Conservation (phyloP, 2,797 vertebrate species). For the Catharus ustulatus region DNA sequence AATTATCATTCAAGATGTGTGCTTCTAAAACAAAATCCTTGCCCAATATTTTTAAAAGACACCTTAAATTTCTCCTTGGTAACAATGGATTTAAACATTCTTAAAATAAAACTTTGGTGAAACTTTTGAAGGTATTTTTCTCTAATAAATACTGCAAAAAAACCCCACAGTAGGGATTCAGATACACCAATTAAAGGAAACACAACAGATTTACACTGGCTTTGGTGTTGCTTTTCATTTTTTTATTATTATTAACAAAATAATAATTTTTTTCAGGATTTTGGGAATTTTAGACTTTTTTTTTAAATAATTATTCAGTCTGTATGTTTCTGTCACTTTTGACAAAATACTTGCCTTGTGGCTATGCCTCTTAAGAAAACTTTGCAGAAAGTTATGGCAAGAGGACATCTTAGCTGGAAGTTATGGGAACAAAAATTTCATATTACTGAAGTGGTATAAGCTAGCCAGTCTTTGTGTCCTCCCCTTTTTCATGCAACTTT, state of each 20-base stretch:
- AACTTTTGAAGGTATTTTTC: not conserved
- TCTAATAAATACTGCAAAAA: not conserved
- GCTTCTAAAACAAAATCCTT: not conserved
- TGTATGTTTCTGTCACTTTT: not conserved
- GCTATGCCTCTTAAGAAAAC: not conserved
- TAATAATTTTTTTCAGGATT: not conserved
- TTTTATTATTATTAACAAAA: not conserved
- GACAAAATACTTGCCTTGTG: not conserved
- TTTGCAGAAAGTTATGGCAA: not conserved
- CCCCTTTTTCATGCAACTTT: not conserved
- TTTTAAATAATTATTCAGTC: not conserved
- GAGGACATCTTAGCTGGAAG: not conserved
- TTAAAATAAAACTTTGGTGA: not conserved
- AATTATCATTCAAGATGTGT: not conserved
- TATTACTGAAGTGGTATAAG: not conserved
- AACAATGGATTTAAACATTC: fast-evolving
- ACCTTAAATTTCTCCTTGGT: not conserved
- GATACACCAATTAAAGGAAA: not conserved
- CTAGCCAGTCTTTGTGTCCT: not conserved
- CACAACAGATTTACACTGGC: not conserved
- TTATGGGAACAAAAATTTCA: not conserved
- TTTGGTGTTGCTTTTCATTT: not conserved
- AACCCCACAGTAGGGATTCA: not conserved
- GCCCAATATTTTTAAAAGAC: not conserved
- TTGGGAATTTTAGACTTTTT: not conserved